phyloP scores from a whole-genome alignment of 2,888 invertebrate genomes.

The Selenia dentaria region DNA sequence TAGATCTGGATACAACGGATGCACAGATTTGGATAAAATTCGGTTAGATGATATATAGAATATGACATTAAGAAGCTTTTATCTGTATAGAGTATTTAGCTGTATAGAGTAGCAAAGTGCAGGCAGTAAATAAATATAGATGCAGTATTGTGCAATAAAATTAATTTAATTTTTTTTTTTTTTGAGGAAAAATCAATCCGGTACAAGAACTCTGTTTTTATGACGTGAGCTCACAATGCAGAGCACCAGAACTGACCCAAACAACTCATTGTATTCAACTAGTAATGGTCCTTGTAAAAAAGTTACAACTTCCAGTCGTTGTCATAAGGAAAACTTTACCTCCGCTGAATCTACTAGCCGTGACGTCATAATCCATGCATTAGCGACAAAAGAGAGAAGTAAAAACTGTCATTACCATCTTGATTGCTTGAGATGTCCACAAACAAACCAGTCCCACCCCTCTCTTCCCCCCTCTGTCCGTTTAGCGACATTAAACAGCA shows the following conservation, averaged over 20 bases:
- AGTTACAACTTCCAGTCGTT: not conserved
- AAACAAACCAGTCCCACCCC: slow-evolving; percentile 32
- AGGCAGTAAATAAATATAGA: too few relatives aligned
- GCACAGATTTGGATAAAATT: too few relatives aligned
- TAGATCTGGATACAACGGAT: too few relatives aligned
- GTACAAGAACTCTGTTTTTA: not conserved
- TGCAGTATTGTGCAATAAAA: too few relatives aligned
- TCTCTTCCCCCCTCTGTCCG: slow-evolving; percentile 38
- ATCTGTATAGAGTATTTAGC: too few relatives aligned
- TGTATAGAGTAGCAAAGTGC: too few relatives aligned
- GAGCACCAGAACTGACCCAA: not conserved
- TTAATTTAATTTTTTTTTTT: too few relatives aligned
- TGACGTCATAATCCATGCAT: slow-evolving; percentile 28
- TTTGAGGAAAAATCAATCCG: too few relatives aligned
- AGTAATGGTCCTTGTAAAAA: not conserved
- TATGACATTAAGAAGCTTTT: too few relatives aligned
- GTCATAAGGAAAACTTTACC: slow-evolving; percentile 24
- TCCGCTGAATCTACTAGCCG: slow-evolving; percentile 13
- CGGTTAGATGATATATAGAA: too few relatives aligned
- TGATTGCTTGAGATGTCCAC: slow-evolving; percentile 26
- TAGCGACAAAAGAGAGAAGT: slow-evolving; percentile 24
- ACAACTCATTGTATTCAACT: not conserved
- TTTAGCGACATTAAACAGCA: slow-evolving; percentile 75
- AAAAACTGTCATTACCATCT: slow-evolving; percentile 30
- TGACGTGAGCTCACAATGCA: not conserved